Base-by-base conservation (phyloP, 2,797 vertebrate genomes). In the Sebastes cheni region DNA sequence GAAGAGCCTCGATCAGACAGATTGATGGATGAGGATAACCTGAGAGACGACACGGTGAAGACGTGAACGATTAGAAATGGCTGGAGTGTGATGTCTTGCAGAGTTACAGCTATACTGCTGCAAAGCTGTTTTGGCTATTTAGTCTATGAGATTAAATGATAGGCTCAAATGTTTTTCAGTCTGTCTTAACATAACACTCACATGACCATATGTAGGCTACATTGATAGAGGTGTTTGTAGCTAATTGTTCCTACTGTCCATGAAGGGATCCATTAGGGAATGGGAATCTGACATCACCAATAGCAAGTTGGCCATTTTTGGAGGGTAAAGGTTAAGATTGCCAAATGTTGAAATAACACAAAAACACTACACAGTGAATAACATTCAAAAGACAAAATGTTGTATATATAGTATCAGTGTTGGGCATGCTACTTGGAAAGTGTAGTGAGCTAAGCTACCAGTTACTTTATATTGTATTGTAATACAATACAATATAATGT, bases 1-100 rank as follows among this genome's bases (percentile, higher is more conserved):
- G 73, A 72, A 11, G 16, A 82, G 70, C n/a, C 72, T 42, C 50
- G 60, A 71, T 65, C 55, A 56, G 67, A 64, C 79, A 78, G 79
- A 70, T 59, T 80, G 84, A 90, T 90, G 75, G 79, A 86, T 84
- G 84, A 75, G 34, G 58, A 84, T 58, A 22, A 78, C 62, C 76
- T 32, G 64, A 67, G 66, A 84, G 67, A 82, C 22, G 12, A 54
- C 67, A 65, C 4, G 46, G 20, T 74, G 73, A 81, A 52, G 76
- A 69, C 20, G 0, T 27, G 25, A 27, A 42, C 8, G 1, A 67
- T 79, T 67, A 34, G 16, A 29, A n/a, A 55, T 62, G 42, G 54
- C 39, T 22, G 13, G 14, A 67, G 22, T 62, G 60, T 69, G 71
- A 74, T 54, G 36, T 62, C 59, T n/a, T 30, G 3, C 54, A 55